Percentiles rank a stretch among this genome's conserved stretches.
Evolutionary conservation across 2,113 vertebrate genomes (phyloP).

Genomic region (Rhipidura dahli): DNA sequence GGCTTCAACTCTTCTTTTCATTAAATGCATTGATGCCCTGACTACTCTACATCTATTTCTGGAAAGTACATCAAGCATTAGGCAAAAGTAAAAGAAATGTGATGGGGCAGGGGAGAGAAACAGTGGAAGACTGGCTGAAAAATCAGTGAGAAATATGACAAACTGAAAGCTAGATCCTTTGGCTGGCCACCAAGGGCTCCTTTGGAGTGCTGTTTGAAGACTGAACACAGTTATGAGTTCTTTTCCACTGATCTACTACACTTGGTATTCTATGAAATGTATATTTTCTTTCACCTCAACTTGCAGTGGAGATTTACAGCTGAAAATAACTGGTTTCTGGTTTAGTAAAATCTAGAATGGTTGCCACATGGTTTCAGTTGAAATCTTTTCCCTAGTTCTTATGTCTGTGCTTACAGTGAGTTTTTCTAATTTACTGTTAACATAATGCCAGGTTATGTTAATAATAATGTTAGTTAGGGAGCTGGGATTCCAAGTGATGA

Average conservation of each 20-base stretch:
- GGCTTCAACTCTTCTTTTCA: not conserved
- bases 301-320: not conserved
- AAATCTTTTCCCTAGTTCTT: not conserved
- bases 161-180: slow-evolving; percentile 9
- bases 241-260: slow-evolving; percentile 26
- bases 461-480: not conserved
- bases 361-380: not conserved
- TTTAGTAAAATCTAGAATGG: not conserved
- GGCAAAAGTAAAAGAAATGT: not conserved
- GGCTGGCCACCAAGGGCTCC: not conserved
- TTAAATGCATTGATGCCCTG: not conserved
- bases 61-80: not conserved
- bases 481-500: not conserved
- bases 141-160: not conserved
- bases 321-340: slow-evolving; percentile 8
- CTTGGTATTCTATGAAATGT: slow-evolving; percentile 8
- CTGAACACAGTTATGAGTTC: not conserved
- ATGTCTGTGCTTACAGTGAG: not conserved
- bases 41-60: not conserved
- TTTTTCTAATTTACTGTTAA: not conserved
- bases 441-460: not conserved
- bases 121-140: not conserved
- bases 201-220: not conserved
- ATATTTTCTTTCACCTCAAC: not conserved
- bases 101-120: not conserved